Percentiles rank a stretch among this genome's conserved stretches.
Conservation (phyloP, 2,888 invertebrate species). For the Caenorhabditis macrosperma region DNA sequence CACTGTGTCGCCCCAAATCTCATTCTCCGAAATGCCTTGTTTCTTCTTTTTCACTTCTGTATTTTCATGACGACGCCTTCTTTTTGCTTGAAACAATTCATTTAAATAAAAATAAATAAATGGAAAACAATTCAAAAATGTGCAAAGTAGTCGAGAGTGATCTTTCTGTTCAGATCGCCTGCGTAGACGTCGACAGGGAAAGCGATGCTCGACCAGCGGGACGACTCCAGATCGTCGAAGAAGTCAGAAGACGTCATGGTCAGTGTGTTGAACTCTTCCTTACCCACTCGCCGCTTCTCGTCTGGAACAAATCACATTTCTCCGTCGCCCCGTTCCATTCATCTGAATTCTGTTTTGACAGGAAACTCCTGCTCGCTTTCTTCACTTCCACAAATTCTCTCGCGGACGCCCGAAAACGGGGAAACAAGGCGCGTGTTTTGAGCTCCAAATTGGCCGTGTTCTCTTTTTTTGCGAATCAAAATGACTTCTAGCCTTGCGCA, state of each 20-base stretch:
- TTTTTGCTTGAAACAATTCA: conserved; percentile 17
- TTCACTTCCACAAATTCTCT: not conserved
- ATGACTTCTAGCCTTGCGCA: conserved; percentile 25
- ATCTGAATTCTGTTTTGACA: not conserved
- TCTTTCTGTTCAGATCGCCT: conserved; percentile 13
- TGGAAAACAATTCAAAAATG: conserved; percentile 4
- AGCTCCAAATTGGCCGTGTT: conserved; percentile 15
- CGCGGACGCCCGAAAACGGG: conserved; percentile 3
- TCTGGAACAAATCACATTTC: conserved; percentile 8
- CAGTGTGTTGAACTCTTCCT: conserved; percentile 15
- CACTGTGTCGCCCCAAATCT: not conserved
- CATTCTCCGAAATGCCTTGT: not conserved
- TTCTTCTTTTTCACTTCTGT: conserved; percentile 40
- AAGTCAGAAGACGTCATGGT: not conserved
- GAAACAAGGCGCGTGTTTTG: conserved; percentile 8
- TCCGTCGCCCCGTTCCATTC: not conserved
- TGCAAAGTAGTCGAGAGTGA: conserved; percentile 11
- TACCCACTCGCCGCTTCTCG: conserved; percentile 9
- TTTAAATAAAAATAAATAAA: conserved; percentile 11
- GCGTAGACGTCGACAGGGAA: not conserved
- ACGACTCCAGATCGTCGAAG: conserved; percentile 30
- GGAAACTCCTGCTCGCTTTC: not conserved
- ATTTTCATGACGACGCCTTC: conserved; percentile 52
- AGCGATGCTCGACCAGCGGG: conserved; percentile 25
- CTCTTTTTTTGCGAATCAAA: conserved; percentile 3